Percentiles rank a stretch among this genome's conserved stretches.
These are phyloP conservation scores for Hippolais icterina DNA, from an alignment of 2,113 vertebrate genomes.

Conservation along the genomic window DNA sequence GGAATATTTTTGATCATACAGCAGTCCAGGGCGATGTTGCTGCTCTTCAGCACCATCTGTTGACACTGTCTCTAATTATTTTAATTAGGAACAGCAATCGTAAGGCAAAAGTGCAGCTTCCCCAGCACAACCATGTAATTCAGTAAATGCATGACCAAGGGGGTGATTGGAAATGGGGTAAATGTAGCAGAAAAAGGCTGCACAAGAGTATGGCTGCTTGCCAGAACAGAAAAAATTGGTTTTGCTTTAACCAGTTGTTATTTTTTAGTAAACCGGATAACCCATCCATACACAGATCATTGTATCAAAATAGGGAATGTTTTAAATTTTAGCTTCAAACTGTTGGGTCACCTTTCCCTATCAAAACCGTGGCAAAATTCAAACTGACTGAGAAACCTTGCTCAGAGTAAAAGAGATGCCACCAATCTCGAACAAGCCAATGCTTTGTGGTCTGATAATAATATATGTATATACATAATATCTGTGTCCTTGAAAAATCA, in stretches of 20 bases:
- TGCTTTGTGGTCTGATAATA: background rate
- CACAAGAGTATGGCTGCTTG: background rate
- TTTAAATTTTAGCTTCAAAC: background rate
- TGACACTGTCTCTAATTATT: background rate
- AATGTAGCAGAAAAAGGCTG: background rate
- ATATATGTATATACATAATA: background rate
- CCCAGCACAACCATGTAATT: background rate
- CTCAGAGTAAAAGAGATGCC: background rate
- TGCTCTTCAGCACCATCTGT: constrained; percentile 6
- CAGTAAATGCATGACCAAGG: background rate
- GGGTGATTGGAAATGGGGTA: background rate
- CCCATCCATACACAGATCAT: background rate
- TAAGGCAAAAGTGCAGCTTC: background rate
- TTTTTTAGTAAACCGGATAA: background rate
- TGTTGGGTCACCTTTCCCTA: background rate
- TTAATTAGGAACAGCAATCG: background rate
- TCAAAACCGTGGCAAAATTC: background rate
- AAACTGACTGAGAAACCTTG: background rate
- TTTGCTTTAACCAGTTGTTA: background rate
- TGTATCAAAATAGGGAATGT: background rate
- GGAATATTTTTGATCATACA: background rate
- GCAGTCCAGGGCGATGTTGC: accelerated
- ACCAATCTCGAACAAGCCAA: background rate
- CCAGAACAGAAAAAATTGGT: background rate
- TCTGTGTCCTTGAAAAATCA: background rate